These are phyloP conservation scores for Porites evermanni DNA, from an alignment of 92 coral and sea anemone genomes.

Conservation along the genomic window DNA sequence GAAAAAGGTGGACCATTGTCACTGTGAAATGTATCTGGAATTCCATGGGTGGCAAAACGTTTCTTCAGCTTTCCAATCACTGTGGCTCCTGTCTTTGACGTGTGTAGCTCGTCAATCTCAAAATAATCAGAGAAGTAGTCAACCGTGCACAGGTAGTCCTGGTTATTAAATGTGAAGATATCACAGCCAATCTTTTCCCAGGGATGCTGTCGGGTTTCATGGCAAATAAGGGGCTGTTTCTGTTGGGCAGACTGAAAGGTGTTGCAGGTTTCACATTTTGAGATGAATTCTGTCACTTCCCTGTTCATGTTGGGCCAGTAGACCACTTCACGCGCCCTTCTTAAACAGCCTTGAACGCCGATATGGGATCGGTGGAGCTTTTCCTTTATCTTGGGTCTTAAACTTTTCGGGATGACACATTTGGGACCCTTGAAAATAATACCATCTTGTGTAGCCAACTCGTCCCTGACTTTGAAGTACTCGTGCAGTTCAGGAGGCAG, in stretches of 20 bases:
- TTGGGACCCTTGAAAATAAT: conserved; percentile 41
- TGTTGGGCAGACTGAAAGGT: conserved; percentile 36
- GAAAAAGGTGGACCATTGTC: conserved; percentile 59
- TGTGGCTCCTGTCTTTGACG: conserved; percentile 52
- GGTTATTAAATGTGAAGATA: conserved; percentile 47
- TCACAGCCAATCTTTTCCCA: conserved; percentile 58
- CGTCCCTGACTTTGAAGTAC: not conserved
- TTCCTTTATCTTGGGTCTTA: conserved; percentile 47
- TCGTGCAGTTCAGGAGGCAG: conserved; percentile 34
- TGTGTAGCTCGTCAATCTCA: conserved; percentile 48
- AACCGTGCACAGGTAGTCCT: conserved; percentile 48
- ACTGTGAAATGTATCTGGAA: conserved; percentile 39
- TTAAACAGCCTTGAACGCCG: conserved; percentile 45
- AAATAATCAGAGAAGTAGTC: conserved; percentile 60
- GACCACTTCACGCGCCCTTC: conserved; percentile 63
- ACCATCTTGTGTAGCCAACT: conserved; percentile 11
- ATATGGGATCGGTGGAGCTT: conserved; percentile 51
- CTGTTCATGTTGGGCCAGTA: conserved; percentile 52
- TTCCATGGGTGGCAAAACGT: conserved; percentile 61
- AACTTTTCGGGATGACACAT: conserved; percentile 41
- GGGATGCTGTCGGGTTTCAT: conserved; percentile 27
- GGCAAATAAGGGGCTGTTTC: conserved; percentile 58
- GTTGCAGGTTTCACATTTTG: conserved; percentile 54
- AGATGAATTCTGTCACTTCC: conserved; percentile 37
- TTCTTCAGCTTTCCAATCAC: conserved; percentile 49